Percentiles rank a stretch among this genome's conserved stretches.
Conservation (phyloP, 2,888 invertebrate species). For the Laspeyria flexula region DNA sequence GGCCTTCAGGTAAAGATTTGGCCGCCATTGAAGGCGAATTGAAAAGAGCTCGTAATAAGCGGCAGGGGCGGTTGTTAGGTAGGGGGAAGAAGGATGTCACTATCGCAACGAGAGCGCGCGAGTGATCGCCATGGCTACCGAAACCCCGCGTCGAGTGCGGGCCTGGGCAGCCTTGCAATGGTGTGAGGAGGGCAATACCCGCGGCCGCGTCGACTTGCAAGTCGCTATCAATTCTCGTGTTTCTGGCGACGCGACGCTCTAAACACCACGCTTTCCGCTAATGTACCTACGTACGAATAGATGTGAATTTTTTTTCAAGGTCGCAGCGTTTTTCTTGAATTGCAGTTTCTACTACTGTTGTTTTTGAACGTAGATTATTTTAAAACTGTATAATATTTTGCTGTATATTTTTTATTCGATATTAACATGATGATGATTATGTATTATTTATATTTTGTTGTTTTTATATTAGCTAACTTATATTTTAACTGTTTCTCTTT, state of each 20-base stretch:
- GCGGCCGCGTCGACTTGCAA: conserved; percentile 77
- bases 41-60: conserved; percentile 76
- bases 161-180: conserved; percentile 86
- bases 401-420: neutral
- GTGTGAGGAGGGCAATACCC: conserved; percentile 86
- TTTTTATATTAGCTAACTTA: neutral
- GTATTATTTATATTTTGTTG: neutral
- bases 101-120: conserved; percentile 78
- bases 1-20: conserved; percentile 79
- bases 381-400: too few species aligned
- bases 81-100: conserved; percentile 64
- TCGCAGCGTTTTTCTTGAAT: conserved; percentile 62
- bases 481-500: neutral
- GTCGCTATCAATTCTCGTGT: conserved; percentile 69
- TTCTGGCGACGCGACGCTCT: conserved; percentile 59
- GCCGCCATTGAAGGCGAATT: conserved; percentile 77
- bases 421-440: neutral
- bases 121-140: conserved; percentile 78
- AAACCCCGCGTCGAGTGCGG: conserved; percentile 71
- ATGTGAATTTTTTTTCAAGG: conserved; percentile 66
- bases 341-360: conserved; percentile 54
- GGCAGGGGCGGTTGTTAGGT: conserved; percentile 49
- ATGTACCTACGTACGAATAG: conserved; percentile 56
- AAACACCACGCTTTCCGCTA: conserved; percentile 67
- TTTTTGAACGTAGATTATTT: neutral